phyloP scores from a whole-genome alignment of 2,888 invertebrate genomes.

The Drosophila pseudotakahashii region DNA sequence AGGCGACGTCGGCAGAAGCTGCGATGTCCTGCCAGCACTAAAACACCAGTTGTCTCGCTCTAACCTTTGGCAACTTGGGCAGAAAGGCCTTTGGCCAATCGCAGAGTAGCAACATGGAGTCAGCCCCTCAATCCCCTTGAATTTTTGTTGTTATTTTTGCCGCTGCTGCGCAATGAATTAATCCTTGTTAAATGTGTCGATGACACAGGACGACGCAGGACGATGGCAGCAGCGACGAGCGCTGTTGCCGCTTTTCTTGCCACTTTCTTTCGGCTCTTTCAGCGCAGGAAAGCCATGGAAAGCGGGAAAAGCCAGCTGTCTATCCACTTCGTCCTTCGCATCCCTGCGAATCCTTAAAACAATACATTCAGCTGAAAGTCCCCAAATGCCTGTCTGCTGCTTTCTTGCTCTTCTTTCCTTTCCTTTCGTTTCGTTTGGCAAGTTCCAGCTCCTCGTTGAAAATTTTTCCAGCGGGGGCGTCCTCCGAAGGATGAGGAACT shows the following conservation, averaged over 20 bases:
- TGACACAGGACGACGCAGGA: conserved; percentile 33
- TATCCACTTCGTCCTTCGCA: conserved; percentile 5
- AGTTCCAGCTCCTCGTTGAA: background rate
- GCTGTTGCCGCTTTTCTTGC: conserved; percentile 69
- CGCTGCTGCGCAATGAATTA: conserved; percentile 79
- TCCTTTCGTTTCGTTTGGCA: conserved; percentile 41
- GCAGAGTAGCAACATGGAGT: conserved; percentile 62
- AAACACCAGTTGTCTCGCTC: conserved; percentile 52
- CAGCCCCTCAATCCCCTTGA: background rate
- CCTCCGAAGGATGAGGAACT: background rate
- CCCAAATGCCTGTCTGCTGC: conserved; percentile 57
- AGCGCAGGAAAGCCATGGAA: conserved; percentile 2
- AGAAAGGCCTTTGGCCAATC: conserved; percentile 49
- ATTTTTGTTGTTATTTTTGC: conserved; percentile 23
- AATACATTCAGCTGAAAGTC: conserved; percentile 65
- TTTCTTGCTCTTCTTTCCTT: conserved; percentile 19
- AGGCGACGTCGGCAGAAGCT: conserved; percentile 5
- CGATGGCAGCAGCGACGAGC: conserved; percentile 25
- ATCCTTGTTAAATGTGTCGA: conserved; percentile 76
- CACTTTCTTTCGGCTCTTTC: conserved; percentile 49
- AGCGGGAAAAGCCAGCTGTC: background rate
- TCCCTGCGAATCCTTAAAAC: conserved; percentile 68
- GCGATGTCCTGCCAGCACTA: background rate
- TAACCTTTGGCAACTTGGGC: background rate
- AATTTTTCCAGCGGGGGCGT: conserved; percentile 4